A percentile compares a stretch with the other conserved stretches of the same genome.
phyloP scores from a whole-genome alignment of 2,888 invertebrate species.

The Dasypogon diadema region DNA sequence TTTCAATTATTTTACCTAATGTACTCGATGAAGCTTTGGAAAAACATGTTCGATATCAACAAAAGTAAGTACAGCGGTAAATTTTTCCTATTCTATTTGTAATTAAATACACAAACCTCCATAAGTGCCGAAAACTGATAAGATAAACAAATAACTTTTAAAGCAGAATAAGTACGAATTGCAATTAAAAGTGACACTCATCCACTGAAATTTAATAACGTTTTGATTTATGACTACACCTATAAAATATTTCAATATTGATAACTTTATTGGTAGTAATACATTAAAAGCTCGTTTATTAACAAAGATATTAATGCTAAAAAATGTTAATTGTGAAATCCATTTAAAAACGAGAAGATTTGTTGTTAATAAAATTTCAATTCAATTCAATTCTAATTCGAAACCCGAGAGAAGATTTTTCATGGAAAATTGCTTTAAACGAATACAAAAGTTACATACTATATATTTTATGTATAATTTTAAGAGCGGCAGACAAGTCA shows the following conservation, averaged over 20 bases:
- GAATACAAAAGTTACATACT: no score
- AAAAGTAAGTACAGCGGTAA: conserved; percentile 61
- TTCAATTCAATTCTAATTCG: no score
- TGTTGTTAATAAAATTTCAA: no score
- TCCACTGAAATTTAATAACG: background rate
- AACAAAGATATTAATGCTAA: no score
- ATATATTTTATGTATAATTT: no score
- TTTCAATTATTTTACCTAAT: conserved; percentile 77
- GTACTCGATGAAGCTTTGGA: conserved; percentile 77
- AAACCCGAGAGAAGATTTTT: no score
- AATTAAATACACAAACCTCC: background rate
- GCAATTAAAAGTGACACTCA: background rate
- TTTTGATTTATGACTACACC: background rate
- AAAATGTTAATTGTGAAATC: no score
- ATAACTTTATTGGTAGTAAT: background rate
- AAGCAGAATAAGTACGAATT: no score
- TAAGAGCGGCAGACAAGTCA: no score
- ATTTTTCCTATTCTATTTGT: background rate
- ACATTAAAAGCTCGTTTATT: background rate
- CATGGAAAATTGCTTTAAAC: no score
- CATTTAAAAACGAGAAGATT: no score
- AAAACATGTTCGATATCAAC: conserved; percentile 72
- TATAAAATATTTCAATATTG: background rate
- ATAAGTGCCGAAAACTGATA: background rate
- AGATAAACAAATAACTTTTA: background rate